Base-by-base conservation (phyloP, 2,113 vertebrate genomes). In the Pongo abelii region DNA sequence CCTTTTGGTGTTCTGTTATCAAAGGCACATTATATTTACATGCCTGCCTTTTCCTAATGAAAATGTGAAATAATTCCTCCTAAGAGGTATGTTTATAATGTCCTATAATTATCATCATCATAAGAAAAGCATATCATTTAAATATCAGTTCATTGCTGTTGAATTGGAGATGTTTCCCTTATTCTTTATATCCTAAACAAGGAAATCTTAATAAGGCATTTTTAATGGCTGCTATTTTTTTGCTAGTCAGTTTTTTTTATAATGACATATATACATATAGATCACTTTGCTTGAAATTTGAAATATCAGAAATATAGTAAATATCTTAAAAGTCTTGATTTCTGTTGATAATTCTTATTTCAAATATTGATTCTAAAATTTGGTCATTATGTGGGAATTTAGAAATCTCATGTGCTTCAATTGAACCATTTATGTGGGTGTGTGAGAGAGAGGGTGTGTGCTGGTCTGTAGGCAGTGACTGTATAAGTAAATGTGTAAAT, bases 61-160 rank as follows among this genome's bases (percentile, higher is more conserved):
- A 93, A 92, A 35, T 93, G 46, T 95, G 48, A 95, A 94, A 50
- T 96, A 91, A 46, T 97, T 92, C 38, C 12, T n/a, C 27, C 43
- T 75, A 90, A 86, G n/a, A 77, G 22, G 11, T 90, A 48, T 78
- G 57, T 81, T 93, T 94, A n/a, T 89, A 84, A 70, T 95, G 59
- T 77, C 27, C 48, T 81, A 48, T 75, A 83, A 70, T 88, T 22
- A 69, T 69, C 22, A n/a, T 55, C 18, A 84, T 85, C 22, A 52
- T 64, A 40, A 50, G 46, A 70, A 79, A 92, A 77, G 30, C 52
- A 27, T 79, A 64, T 61, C 3, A 84, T 61, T 84, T 95, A 84
- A 96, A 48, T 12, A 59, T 75, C 17, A 30, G 11, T 85, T 94
- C n/a, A 75, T 80, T 96, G 94, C 86, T 96, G 2, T 85, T 84